These are phyloP conservation scores for Oryzias javanicus DNA, from an alignment of 2,113 vertebrate genomes.

Conservation along the genomic window DNA sequence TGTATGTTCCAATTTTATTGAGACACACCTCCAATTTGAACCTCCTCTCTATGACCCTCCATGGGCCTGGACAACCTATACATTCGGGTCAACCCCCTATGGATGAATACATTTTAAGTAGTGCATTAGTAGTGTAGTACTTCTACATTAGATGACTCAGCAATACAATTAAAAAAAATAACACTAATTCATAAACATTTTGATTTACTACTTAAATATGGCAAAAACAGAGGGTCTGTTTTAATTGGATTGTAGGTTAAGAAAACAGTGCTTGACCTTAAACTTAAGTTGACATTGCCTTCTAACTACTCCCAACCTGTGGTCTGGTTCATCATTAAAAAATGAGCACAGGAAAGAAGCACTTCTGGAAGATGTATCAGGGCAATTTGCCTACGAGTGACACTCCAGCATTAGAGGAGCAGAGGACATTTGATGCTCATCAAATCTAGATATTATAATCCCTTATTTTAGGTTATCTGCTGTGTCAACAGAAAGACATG, in stretches of 20 bases:
- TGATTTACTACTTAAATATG: too few species aligned
- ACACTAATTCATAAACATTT: too few species aligned
- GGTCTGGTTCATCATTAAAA: background rate
- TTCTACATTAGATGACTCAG: too few species aligned
- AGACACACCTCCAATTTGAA: too few species aligned
- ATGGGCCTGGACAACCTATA: too few species aligned
- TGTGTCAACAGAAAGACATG: conserved; percentile 44
- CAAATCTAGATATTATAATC: conserved; percentile 38
- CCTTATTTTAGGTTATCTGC: conserved; percentile 43
- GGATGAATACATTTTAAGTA: too few species aligned
- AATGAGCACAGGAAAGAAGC: conserved; percentile 1
- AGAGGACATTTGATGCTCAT: conserved; percentile 49
- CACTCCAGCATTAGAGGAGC: conserved; percentile 17
- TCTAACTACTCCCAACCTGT: background rate
- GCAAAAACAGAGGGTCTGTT: background rate
- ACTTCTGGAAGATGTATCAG: conserved; percentile 29
- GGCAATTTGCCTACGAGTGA: conserved; percentile 23
- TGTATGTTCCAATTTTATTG: too few species aligned
- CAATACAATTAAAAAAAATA: too few species aligned
- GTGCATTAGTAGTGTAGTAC: too few species aligned
- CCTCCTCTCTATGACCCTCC: too few species aligned
- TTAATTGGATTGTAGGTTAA: conserved; percentile 3
- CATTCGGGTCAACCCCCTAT: too few species aligned
- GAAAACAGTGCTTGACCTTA: background rate
- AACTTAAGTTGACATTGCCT: background rate